These are phyloP conservation scores for Neopipo cinnamomea DNA, from an alignment of 2,113 vertebrate genomes.

Conservation along the genomic window DNA sequence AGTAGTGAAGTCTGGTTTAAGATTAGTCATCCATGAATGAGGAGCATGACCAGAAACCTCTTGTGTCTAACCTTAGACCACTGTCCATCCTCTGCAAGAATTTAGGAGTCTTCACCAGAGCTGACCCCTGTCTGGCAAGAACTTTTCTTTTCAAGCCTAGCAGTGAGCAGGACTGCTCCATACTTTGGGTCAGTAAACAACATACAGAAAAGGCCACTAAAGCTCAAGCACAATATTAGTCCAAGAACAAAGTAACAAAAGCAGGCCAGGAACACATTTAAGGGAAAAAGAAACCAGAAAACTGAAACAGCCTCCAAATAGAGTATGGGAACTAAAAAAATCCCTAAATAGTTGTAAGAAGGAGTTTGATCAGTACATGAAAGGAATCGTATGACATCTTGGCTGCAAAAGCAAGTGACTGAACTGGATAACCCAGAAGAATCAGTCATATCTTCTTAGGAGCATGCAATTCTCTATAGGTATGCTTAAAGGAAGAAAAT, in stretches of 20 bases:
- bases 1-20: background rate
- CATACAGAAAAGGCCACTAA: background rate
- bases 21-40: background rate
- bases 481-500: background rate
- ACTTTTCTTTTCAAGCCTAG: background rate
- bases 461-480: background rate
- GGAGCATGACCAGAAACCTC: background rate
- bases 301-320: background rate
- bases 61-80: background rate
- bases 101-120: background rate
- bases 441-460: background rate
- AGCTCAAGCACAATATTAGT: background rate
- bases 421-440: constrained; percentile 35
- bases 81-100: background rate
- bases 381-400: background rate
- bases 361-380: constrained; percentile 14
- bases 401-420: background rate
- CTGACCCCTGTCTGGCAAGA: background rate
- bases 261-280: background rate
- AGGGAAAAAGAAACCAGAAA: background rate
- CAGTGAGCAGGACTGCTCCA: background rate
- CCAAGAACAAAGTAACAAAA: background rate
- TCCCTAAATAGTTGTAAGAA: background rate
- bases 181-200: background rate
- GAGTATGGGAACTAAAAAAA: background rate